phyloP scores from a whole-genome alignment of 2,113 vertebrate species.

The Platycercus adscitus region DNA sequence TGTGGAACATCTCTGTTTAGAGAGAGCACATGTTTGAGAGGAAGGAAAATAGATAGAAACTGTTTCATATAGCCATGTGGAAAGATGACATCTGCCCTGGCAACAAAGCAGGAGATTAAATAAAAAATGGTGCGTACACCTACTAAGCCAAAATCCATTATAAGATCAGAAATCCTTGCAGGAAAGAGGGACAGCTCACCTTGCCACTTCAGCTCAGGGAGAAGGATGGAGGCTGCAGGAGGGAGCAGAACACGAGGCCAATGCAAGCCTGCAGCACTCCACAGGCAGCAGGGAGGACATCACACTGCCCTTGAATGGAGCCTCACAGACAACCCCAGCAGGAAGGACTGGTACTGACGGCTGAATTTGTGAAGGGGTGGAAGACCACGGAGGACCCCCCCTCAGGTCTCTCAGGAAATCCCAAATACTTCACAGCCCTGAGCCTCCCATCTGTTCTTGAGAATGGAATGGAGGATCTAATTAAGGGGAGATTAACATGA shows the following conservation, averaged over 20 bases:
- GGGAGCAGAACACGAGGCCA: neutral
- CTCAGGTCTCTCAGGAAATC: neutral
- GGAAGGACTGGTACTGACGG: neutral
- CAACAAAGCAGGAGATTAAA: neutral
- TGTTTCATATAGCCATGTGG: neutral
- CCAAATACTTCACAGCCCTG: neutral
- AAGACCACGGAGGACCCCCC: neutral
- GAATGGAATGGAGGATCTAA: slow-evolving; percentile 21
- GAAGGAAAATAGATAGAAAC: neutral
- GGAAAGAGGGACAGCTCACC: neutral
- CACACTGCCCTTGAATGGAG: neutral
- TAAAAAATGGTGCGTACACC: neutral
- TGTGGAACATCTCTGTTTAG: neutral
- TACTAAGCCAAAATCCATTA: neutral
- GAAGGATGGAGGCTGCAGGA: neutral
- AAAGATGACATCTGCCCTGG: neutral
- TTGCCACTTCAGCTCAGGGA: neutral
- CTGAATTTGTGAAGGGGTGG: fast-evolving
- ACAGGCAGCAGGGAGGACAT: neutral
- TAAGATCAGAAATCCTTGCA: neutral
- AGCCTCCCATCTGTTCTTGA: slow-evolving; percentile 7
- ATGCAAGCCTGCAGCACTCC: neutral
- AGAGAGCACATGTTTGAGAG: neutral
- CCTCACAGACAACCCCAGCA: fast-evolving
- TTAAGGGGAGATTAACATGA: slow-evolving; percentile 30